Conservation (phyloP, 2,113 vertebrate species). For the Epinephelus cyanopodus region DNA sequence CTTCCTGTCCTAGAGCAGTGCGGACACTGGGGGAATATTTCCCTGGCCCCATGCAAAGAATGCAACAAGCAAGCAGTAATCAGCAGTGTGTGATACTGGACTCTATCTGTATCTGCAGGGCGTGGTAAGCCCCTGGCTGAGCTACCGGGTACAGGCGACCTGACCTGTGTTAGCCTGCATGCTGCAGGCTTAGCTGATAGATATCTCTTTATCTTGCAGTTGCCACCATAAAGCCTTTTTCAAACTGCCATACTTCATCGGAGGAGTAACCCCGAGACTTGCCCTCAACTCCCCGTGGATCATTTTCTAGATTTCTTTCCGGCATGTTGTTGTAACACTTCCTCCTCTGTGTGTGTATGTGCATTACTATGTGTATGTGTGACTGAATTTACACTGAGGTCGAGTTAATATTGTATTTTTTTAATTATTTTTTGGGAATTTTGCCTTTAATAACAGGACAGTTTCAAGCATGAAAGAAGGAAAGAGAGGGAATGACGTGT, state of each 20-base stretch:
- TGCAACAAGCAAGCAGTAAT: constrained; percentile 64
- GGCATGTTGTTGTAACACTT: constrained; percentile 36
- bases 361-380: constrained; percentile 1
- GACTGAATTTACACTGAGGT: not conserved
- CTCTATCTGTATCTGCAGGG: constrained; percentile 47
- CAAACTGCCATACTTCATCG: constrained; percentile 39
- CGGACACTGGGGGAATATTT: constrained; percentile 53
- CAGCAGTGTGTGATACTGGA: constrained; percentile 42
- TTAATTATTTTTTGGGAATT: no score
- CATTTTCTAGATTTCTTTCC: constrained; percentile 45
- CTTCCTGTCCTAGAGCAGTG: constrained; percentile 79
- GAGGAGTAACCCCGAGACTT: constrained; percentile 40
- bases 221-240: constrained; percentile 65
- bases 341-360: constrained; percentile 13
- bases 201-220: constrained; percentile 59
- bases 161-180: constrained; percentile 58
- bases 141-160: constrained; percentile 40
- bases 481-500: no score
- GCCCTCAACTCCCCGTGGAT: constrained; percentile 11
- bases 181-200: constrained; percentile 59
- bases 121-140: constrained; percentile 48
- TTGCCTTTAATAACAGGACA: no score
- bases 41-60: constrained; percentile 46
- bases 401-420: no score
- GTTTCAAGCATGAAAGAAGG: no score